Base-by-base conservation (phyloP, 2,888 invertebrate species). In the Chaitophorus viminalis region DNA sequence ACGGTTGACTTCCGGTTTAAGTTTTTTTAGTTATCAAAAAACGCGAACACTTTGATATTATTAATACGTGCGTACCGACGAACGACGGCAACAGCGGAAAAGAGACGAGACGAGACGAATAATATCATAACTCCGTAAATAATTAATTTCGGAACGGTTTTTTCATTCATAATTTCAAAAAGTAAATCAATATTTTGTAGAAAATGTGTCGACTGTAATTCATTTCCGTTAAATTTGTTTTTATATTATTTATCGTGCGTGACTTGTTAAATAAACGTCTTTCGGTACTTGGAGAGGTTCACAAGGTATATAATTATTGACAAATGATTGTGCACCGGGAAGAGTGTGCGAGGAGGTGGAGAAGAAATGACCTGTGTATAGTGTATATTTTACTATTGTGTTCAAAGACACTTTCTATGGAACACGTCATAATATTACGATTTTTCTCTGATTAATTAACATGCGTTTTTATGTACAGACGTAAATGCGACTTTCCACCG, bases 401-500 rank as follows among this genome's bases (percentile, higher is more conserved):
- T 83, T 75, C 33, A 29, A 74, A 54, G 21, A 54, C 74, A 60
- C 83, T 83, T 83, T 83, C 83, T 83, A 83, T 36, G 36, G 25
- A 31, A 82, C 46, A 33, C 31, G 70, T 79, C 78, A 33, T 3
- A 70, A 81, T 46, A 70, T 39, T 83, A 83, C 83, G 33, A 36
- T 54, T 72, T 46, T 60, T 36, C 54, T 83, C 72, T 29, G 74
- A 75, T 72, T 72, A 72, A 74, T 82, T 72, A 74, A 74, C 36
- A 68, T 46, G 46, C 46, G 46, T 46, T 81, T 39, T 46, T 17
- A 46, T 81, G n/a, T n/a, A 46, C 18, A n/a, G 14, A 31, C 36
- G n/a, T 60, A 54, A 76, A 76, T 65, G 31, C 21, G 11, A 39
- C 65, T 68, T 81, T 33, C 39, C 39, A 21, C 11, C 25, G 21